A percentile compares a stretch with the other conserved stretches of the same genome.
These are phyloP conservation scores for Sarotherodon lohbergeri DNA, from an alignment of 2,113 vertebrate species.

Conservation along the genomic window DNA sequence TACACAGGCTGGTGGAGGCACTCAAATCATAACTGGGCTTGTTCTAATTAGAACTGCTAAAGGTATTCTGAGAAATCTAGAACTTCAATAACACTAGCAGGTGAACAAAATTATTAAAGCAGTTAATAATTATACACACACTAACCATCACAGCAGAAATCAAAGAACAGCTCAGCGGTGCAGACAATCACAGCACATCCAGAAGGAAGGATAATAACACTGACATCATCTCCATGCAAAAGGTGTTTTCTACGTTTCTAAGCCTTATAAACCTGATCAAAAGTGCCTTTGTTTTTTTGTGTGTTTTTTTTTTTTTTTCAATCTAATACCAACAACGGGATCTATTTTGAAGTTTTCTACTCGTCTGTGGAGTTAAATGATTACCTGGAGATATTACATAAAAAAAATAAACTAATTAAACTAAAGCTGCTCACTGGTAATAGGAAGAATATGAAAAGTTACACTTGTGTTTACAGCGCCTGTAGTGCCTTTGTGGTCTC, in stretches of 20 bases:
- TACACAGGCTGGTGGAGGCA: neutral
- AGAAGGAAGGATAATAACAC: neutral
- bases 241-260: neutral
- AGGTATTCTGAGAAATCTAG: neutral
- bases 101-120: neutral
- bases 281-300: neutral
- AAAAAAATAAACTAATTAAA: neutral
- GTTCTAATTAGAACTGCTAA: neutral
- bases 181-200: neutral
- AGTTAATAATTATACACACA: neutral
- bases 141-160: neutral
- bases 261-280: neutral
- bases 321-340: neutral
- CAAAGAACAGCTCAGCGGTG: neutral
- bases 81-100: neutral
- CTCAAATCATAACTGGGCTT: neutral
- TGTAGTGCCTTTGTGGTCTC: conserved; percentile 15
- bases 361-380: neutral
- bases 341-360: neutral
- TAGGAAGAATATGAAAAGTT: neutral
- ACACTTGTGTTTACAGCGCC: conserved; percentile 15
- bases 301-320: neutral
- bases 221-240: neutral
- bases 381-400: neutral
- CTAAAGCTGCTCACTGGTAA: conserved; percentile 28